Base-by-base conservation (phyloP, 1,140 invertebrate genomes). In the Drosophila pectinifera region DNA sequence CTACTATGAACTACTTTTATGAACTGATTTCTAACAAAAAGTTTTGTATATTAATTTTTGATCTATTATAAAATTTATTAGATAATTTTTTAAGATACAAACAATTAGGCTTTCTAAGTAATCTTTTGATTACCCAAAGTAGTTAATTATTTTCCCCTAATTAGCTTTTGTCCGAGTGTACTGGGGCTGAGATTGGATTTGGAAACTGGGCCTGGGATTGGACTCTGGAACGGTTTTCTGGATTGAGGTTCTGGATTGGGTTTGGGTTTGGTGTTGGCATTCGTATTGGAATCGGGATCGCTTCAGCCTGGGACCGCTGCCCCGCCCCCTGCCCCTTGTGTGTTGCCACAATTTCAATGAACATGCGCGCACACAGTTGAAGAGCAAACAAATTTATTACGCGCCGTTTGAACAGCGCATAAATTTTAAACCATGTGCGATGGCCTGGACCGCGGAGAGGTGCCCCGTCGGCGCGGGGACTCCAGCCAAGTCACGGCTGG, bases 331-430 rank as follows among this genome's bases (percentile, higher is more conserved):
- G 0, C 6, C 11, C 13, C 36, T 26, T 46, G n/a, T 14, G 20
- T 63, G 51, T 41, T 34, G 41, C 75, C 72, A 83, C 75, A 89
- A 80, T 84, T 80, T 89, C 84, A 89, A 84, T 89, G 84, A 89
- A 89, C 84, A 89, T 80, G 84, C 72, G 73, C 84, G 83, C 80
- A 62, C 84, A 84, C 84, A 89, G 84, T 89, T 89, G 80, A 89
- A 89, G 84, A 89, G 84, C 84, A 89, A 89, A 89, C 84, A 89
- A 89, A 89, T 89, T 89, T 89, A 89, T 89, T 89, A 89, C 84
- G 84, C 84, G 84, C 84, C 84, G 80, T 89, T 89, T 89, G 84
- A 89, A 89, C 84, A 89, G 85, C 84, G 84, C 84, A 89, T 89
- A 89, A 89, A 89, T 89, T 89, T 89, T 59, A 74, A 59, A 26